Conservation (phyloP, 2,888 invertebrate genomes). For the Saturnia japonica region DNA sequence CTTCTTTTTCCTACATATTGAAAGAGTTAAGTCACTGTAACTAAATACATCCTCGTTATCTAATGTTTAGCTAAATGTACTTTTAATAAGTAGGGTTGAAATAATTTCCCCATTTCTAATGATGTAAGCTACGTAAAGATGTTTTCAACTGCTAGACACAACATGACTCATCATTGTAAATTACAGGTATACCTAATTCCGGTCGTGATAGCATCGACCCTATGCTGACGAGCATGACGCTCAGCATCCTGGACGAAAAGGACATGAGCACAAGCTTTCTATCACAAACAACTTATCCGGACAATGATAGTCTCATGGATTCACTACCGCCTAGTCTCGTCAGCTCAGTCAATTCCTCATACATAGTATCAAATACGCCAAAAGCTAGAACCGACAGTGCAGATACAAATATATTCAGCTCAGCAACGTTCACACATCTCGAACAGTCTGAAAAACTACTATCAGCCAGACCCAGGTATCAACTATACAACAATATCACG, state of each 20-base stretch:
- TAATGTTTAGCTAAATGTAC: constrained; percentile 15
- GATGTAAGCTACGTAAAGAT: not conserved
- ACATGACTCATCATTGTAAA: constrained; percentile 11
- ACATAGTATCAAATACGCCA: constrained; percentile 59
- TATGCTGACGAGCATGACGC: constrained; percentile 77
- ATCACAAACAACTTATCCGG: constrained; percentile 75
- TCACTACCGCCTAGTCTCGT: constrained; percentile 74
- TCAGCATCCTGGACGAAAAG: constrained; percentile 76
- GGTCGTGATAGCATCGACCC: constrained; percentile 73
- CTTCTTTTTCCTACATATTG: not conserved
- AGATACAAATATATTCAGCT: constrained; percentile 71
- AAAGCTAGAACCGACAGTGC: constrained; percentile 51
- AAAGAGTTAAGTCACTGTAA: not conserved
- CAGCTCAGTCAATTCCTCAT: constrained; percentile 74
- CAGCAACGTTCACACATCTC: constrained; percentile 71
- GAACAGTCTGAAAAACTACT: constrained; percentile 70
- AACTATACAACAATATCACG: constrained; percentile 61
- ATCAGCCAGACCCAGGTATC: constrained; percentile 62
- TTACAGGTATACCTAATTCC: constrained; percentile 57
- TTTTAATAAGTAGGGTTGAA: too few relatives aligned
- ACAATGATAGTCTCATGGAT: constrained; percentile 74
- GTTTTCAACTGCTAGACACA: constrained; percentile 11
- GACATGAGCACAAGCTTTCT: constrained; percentile 80
- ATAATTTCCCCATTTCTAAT: not conserved
- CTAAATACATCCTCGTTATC: not conserved